Evolutionary conservation across 2,113 vertebrate genomes (phyloP).

Genomic region (Procapra przewalskii): DNA sequence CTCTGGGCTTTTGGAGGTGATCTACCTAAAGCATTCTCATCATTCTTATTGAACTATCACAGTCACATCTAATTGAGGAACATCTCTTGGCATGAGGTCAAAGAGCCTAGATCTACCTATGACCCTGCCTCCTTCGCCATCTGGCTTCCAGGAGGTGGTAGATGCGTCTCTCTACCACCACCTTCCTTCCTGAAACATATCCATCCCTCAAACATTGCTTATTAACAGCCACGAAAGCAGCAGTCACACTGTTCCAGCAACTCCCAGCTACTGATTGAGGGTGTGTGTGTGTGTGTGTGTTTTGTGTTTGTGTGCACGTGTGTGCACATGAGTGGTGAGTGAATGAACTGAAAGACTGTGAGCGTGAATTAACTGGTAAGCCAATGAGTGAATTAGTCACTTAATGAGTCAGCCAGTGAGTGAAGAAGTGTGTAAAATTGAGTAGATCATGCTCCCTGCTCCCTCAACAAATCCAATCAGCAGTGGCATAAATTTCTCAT

Average conservation of each 20-base stretch:
- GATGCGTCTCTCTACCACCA: neutral
- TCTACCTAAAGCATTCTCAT: neutral
- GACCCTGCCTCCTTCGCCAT: neutral
- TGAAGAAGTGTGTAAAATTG: conserved; percentile 8
- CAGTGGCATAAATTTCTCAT: neutral
- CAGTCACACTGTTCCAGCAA: neutral
- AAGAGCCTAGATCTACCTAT: neutral
- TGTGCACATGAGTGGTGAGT: neutral
- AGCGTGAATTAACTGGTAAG: conserved; percentile 27
- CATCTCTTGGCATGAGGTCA: neutral
- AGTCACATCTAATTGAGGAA: neutral
- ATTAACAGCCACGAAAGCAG: neutral
- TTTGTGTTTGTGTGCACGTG: accelerated
- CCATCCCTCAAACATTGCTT: neutral
- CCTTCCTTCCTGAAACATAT: neutral
- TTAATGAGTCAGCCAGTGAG: conserved; percentile 38
- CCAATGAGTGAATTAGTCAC: conserved; percentile 38
- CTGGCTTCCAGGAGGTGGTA: neutral
- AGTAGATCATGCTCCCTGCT: neutral
- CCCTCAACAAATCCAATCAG: conserved; percentile 20
- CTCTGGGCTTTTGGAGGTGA: neutral
- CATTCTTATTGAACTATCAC: neutral
- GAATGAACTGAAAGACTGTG: neutral
- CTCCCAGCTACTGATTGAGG: neutral
- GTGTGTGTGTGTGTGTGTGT: neutral